Conservation (phyloP, 2,797 vertebrate genomes). For the Acanthis flammea region DNA sequence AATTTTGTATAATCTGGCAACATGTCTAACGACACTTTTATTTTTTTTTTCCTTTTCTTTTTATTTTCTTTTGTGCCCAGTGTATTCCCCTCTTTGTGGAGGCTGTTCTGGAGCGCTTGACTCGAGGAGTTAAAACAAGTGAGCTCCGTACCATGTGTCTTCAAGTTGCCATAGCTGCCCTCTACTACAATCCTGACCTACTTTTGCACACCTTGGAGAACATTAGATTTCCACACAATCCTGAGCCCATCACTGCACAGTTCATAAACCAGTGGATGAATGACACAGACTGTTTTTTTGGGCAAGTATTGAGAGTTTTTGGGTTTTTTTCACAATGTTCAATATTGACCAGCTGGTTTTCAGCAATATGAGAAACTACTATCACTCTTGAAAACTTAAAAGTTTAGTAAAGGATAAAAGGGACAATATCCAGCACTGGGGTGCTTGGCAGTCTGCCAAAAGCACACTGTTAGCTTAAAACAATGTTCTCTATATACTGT, state of each 20-base stretch:
- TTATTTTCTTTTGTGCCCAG: constrained; percentile 62
- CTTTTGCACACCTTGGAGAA: constrained; percentile 92
- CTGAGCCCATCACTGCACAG: constrained; percentile 93
- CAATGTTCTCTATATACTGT: background rate
- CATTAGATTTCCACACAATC: constrained; percentile 89
- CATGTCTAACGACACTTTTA: background rate
- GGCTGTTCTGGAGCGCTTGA: constrained; percentile 90
- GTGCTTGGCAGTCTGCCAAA: background rate
- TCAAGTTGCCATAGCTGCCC: constrained; percentile 92
- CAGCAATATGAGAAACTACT: background rate
- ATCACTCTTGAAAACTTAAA: background rate
- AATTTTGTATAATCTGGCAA: background rate
- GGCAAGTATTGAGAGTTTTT: constrained; percentile 71
- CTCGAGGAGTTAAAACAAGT: constrained; percentile 91
- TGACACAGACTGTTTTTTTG: constrained; percentile 95
- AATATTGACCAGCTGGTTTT: background rate
- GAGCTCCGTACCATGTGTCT: constrained; percentile 97
- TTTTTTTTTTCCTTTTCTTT: background rate
- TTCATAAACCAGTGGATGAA: constrained; percentile 99
- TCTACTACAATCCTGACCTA: constrained; percentile 91
- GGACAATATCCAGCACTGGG: background rate
- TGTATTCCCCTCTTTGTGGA: constrained; percentile 95
- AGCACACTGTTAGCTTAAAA: background rate
- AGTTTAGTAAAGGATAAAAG: background rate
- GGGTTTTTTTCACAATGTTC: background rate